Conservation (phyloP, 2,797 vertebrate genomes). For the Paguma larvata region DNA sequence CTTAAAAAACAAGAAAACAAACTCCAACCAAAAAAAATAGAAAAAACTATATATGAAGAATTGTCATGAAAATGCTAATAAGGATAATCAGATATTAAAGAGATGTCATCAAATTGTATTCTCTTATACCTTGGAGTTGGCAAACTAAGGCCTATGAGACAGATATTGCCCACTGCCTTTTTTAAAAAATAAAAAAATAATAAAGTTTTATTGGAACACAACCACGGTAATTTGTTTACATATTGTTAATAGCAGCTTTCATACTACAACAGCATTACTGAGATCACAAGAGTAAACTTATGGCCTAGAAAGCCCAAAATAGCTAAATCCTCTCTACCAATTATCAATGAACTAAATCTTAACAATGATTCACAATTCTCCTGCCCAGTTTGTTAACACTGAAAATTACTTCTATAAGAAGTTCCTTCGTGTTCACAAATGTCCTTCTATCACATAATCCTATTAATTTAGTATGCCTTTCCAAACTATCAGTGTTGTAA, state of each 20-base stretch:
- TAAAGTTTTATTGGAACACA: conserved; percentile 31
- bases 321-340: background rate
- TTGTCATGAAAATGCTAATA: conserved; percentile 37
- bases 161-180: background rate
- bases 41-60: background rate
- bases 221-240: background rate
- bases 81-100: conserved; percentile 28
- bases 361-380: conserved; percentile 1
- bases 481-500: background rate
- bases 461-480: conserved; percentile 36
- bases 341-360: background rate
- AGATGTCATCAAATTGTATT: background rate
- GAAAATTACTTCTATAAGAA: background rate
- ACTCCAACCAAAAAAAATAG: no score
- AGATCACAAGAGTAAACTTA: background rate
- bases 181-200: conserved; percentile 13
- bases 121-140: background rate
- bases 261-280: background rate
- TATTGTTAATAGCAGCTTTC: background rate
- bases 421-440: background rate
- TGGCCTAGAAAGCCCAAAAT: background rate
- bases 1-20: conserved; percentile 9
- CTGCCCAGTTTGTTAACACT: conserved; percentile 15
- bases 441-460: background rate
- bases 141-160: background rate